These are phyloP conservation scores for Siphlonurus alternatus DNA, from an alignment of 2,888 invertebrate genomes.

Conservation along the genomic window DNA sequence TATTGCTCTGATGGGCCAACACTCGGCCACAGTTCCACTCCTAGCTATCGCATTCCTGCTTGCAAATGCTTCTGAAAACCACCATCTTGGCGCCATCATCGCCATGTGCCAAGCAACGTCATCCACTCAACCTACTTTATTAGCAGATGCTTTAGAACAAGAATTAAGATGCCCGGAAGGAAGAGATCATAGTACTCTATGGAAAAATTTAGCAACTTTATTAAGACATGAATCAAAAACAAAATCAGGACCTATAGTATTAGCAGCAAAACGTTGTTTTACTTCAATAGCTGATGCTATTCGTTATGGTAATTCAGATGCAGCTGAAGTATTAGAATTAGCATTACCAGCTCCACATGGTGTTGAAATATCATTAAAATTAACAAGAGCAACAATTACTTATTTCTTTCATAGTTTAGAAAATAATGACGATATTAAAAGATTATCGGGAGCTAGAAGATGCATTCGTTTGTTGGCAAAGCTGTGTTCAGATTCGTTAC, in stretches of 20 bases:
- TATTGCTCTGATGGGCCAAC: constrained; percentile 32
- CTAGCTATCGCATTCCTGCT: not conserved
- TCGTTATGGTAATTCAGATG: not conserved
- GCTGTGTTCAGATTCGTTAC: constrained; percentile 45
- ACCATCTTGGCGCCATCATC: not conserved
- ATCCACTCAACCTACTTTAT: not conserved
- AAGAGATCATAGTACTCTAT: constrained; percentile 18
- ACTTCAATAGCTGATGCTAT: not conserved
- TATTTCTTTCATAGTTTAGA: constrained; percentile 60
- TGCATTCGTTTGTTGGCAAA: constrained; percentile 44
- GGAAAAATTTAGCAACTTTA: constrained; percentile 30
- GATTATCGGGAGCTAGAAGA: constrained; percentile 45
- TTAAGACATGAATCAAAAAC: constrained; percentile 20
- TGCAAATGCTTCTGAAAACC: not conserved
- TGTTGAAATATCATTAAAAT: constrained; percentile 46
- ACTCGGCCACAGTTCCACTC: not conserved
- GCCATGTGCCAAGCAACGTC: not conserved
- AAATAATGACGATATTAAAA: constrained; percentile 44
- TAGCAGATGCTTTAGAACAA: constrained; percentile 5
- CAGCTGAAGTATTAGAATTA: constrained; percentile 41
- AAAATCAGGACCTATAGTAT: not conserved
- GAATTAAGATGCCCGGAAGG: constrained; percentile 1
- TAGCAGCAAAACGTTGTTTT: not conserved
- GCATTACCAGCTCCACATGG: constrained; percentile 37
- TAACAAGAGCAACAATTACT: constrained; percentile 50